phyloP scores from a whole-genome alignment of 2,888 invertebrate genomes.

The Unio pictorum region DNA sequence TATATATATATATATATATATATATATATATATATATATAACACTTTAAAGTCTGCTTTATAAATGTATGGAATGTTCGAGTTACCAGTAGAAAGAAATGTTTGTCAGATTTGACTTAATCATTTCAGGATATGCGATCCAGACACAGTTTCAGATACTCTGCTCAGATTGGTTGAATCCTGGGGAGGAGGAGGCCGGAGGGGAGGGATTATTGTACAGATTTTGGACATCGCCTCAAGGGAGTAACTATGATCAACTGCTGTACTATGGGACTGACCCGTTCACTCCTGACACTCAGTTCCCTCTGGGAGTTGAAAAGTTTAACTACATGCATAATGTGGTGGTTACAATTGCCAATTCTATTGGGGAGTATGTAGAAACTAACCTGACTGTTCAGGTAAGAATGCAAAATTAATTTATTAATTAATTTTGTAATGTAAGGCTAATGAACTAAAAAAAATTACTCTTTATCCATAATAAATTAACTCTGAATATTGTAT shows the following conservation, averaged over 20 bases:
- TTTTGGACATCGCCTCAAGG: slow-evolving; percentile 48
- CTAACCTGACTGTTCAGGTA: slow-evolving; percentile 38
- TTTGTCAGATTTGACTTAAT: too few relatives aligned
- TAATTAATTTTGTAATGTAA: not conserved
- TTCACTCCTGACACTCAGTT: slow-evolving; percentile 49
- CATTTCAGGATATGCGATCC: slow-evolving; percentile 38
- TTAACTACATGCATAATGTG: slow-evolving; percentile 41
- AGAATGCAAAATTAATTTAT: not conserved
- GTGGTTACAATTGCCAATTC: slow-evolving; percentile 49
- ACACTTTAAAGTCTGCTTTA: too few relatives aligned
- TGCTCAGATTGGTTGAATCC: slow-evolving; percentile 53
- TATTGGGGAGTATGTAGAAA: slow-evolving; percentile 51
- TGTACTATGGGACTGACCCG: slow-evolving; percentile 53
- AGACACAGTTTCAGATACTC: slow-evolving; percentile 42
- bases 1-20: too few relatives aligned
- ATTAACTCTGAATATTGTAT: not conserved
- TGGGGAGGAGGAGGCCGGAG: slow-evolving; percentile 42
- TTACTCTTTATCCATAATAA: too few relatives aligned
- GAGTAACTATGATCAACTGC: slow-evolving; percentile 36
- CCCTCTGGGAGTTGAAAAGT: slow-evolving; percentile 35
- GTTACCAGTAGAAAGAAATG: too few relatives aligned
- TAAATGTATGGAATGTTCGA: too few relatives aligned
- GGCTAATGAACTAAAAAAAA: too few relatives aligned
- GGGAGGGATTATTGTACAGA: slow-evolving; percentile 45
- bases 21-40: too few relatives aligned